Evolutionary conservation across 2,888 invertebrate species (phyloP), one percentile per base, ranked within the genome.

Genomic region (Pollenia labialis): DNA sequence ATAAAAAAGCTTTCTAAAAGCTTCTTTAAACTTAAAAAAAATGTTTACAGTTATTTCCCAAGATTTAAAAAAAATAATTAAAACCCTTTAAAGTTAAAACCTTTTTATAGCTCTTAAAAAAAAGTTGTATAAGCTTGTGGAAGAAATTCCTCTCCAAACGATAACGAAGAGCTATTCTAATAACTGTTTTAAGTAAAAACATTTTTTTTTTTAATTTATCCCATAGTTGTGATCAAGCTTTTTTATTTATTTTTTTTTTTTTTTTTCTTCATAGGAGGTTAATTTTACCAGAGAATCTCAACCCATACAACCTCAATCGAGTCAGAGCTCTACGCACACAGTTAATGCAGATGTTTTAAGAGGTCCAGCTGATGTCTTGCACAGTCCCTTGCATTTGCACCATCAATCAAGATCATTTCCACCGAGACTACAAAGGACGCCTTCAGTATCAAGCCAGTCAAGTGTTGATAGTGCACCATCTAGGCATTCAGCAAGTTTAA

Each of bases 381-480:
- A 95, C 93, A 93, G 94, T 93, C 90, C 94, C 1, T 93, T 95
- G 79, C 94, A 94, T 90, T 94, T 96, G 44, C 94, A 96, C 86
- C 97, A 97, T 88, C 97, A 97, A 93, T 95, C 95, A 80, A 94
- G 95, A 89, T 95, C 95, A 83, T 95, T 95, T 91, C 95, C 95
- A 69, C 95, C 96, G 4, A 94, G 96, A 50, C 94, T 97, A 40
- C 95, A 96, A 88, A 94, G 97, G 86, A 97, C 97, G 0, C 96
- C 97, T 44, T 97, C 97, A 46, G 96, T 97, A 89, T 97, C 97
- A 14, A 97, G 97, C 81, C 97, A 97, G 93, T 96, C 97, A 93
- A 97, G 97, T 91, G 94, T 97, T 87, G 97, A 97, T 91, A 96
- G 96, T 91, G 96, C 95, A 89, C 95, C 95, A 87, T 95, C 95